Evolutionary conservation across 2,113 vertebrate species (phyloP).

Genomic region (Numida meleagris): DNA sequence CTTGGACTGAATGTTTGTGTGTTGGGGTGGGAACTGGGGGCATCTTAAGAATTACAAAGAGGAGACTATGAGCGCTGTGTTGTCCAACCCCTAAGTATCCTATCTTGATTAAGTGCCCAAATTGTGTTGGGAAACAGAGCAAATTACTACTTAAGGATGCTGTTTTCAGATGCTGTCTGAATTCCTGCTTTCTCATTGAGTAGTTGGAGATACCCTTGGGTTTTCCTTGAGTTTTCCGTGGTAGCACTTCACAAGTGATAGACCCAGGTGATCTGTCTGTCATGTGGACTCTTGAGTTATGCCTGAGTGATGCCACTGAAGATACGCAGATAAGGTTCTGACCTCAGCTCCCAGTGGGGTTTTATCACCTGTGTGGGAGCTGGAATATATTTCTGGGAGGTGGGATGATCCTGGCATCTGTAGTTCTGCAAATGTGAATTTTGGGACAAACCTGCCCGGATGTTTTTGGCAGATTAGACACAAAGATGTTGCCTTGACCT

Average conservation of each 20-base stretch:
- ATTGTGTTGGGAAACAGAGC: neutral
- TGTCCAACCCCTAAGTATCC: neutral
- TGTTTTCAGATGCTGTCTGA: neutral
- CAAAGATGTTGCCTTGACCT: neutral
- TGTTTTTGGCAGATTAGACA: neutral
- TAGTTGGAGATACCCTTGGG: neutral
- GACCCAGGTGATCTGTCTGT: neutral
- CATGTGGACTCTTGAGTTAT: neutral
- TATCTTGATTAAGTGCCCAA: neutral
- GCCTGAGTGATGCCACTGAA: neutral
- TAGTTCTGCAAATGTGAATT: neutral
- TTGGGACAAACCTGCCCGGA: neutral
- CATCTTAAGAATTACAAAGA: neutral
- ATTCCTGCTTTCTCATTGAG: neutral
- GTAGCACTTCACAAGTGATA: neutral
- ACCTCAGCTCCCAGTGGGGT: neutral
- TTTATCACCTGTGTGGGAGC: neutral
- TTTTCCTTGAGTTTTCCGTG: neutral
- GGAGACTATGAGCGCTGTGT: neutral
- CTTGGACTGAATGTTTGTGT: neutral
- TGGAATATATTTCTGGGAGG: neutral
- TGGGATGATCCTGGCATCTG: neutral
- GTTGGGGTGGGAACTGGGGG: neutral
- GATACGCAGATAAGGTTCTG: neutral
- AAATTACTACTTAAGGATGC: neutral